Evolutionary conservation across 2,113 vertebrate genomes (phyloP), one percentile per base, ranked within the genome.

Genomic region (Rhinoderma darwinii): DNA sequence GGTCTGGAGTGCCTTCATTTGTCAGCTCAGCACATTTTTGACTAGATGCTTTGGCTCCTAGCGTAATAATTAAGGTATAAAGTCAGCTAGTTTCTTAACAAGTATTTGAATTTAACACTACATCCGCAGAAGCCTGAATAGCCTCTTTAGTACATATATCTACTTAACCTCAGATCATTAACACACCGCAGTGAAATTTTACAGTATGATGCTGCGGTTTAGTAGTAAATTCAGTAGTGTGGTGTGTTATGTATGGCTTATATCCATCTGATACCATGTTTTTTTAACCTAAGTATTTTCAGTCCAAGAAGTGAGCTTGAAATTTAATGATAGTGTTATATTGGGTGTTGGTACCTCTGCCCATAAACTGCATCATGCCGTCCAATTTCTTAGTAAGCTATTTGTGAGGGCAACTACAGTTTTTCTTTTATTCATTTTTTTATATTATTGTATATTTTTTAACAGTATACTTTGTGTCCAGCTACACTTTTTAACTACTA

Each of bases 81-180:
- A 41, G 37, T 84, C 72, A 76, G 51, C 72, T 41, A 73, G 32
- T 61, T 84, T 76, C 68, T 59, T 74, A 73, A 37, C 37, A 76
- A 76, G 83, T 27, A 2, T 30, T 37, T 43, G 22, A 54, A 61
- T 76, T 59, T 32, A 84, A 73, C 66, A 41, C 35, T 27, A 8
- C 15, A 12, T 84, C 47, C 18, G 27, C 12, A 43, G 12, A 41
- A 54, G 22, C 3, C 25, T 11, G 39, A 37, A 44, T 50, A 82
- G 27, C 25, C 17, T 59, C 63, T 70, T 30, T 22, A 14, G 30
- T n/a, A 50, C 37, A 2, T 70, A 35, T 37, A 70, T 70, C 63
- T 70, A 25, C 81, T 83, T 70, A 83, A 68, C 61, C 63, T 83
- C 81, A 83, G 43, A 50, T 68, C 81, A 83, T 83, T 83, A 83